Percentiles rank a stretch among this genome's conserved stretches.
Conservation (phyloP, 2,888 invertebrate genomes). For the Shargacucullia verbasci region DNA sequence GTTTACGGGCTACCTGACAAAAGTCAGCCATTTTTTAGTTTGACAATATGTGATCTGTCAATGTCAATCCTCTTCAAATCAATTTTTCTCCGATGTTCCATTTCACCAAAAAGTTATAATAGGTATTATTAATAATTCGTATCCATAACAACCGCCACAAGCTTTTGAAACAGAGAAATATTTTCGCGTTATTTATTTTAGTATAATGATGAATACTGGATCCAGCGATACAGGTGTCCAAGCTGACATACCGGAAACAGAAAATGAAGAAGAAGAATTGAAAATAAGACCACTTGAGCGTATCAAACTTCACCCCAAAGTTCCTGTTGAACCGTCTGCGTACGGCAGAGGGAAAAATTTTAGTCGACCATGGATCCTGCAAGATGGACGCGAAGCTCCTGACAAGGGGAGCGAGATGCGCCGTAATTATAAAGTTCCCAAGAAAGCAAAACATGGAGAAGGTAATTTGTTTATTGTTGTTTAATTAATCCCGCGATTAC, state of each 20-base stretch:
- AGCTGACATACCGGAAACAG: constrained; percentile 76
- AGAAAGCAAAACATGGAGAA: constrained; percentile 65
- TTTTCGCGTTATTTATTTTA: constrained; percentile 9
- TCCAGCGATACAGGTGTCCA: constrained; percentile 71
- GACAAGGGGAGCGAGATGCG: constrained; percentile 81
- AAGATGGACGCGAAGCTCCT: constrained; percentile 78
- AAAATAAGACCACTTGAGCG: constrained; percentile 80
- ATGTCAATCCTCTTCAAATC: no score
- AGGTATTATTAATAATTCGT: constrained; percentile 8
- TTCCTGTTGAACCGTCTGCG: constrained; percentile 78
- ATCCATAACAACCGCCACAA: constrained; percentile 43
- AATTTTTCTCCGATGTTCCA: no score
- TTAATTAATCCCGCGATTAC: no score
- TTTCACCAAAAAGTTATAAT: no score
- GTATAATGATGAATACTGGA: constrained; percentile 54
- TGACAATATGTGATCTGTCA: constrained; percentile 17
- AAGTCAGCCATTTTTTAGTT: constrained; percentile 73
- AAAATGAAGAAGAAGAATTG: constrained; percentile 65
- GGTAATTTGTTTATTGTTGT: constrained; percentile 62
- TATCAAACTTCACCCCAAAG: constrained; percentile 78
- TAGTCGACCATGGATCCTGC: constrained; percentile 83
- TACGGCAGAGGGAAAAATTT: constrained; percentile 80
- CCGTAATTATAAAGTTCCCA: constrained; percentile 70
- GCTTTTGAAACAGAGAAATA: constrained; percentile 1
- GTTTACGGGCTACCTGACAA: constrained; percentile 82